A percentile compares a stretch with the other conserved stretches of the same genome.
Conservation (phyloP, 2,113 vertebrate genomes). For the Loxodonta africana region DNA sequence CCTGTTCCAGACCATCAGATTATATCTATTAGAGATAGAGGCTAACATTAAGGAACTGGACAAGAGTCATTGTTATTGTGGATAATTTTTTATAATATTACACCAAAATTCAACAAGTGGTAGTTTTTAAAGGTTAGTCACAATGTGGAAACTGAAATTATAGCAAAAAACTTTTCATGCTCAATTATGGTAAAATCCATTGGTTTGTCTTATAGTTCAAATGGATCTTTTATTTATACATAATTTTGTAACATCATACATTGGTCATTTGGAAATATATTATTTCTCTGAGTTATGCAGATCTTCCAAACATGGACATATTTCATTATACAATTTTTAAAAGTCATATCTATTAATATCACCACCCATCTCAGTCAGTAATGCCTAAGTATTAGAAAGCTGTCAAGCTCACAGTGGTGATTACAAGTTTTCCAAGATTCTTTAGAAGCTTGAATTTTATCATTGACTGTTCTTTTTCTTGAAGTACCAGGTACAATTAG, state of each 20-base stretch:
- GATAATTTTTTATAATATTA: neutral
- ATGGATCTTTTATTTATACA: neutral
- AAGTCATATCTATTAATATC: neutral
- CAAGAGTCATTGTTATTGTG: neutral
- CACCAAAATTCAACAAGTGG: neutral
- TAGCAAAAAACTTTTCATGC: neutral
- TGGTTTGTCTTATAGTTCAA: neutral
- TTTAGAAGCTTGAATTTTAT: neutral
- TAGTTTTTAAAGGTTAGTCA: conserved; percentile 24
- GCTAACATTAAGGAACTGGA: neutral
- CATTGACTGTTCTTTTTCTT: neutral
- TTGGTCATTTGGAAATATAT: conserved; percentile 17
- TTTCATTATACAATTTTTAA: neutral
- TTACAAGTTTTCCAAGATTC: conserved; percentile 49
- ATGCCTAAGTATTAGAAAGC: neutral
- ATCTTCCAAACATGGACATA: neutral
- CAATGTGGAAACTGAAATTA: neutral
- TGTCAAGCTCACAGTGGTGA: neutral
- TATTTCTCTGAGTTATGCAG: neutral
- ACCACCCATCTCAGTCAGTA: neutral
- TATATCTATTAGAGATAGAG: neutral
- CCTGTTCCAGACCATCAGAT: neutral
- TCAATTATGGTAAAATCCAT: neutral
- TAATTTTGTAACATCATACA: neutral
- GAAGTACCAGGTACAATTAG: neutral